Base-by-base conservation (phyloP, 23 tunicate genomes). In the Phallusia fumigata region DNA sequence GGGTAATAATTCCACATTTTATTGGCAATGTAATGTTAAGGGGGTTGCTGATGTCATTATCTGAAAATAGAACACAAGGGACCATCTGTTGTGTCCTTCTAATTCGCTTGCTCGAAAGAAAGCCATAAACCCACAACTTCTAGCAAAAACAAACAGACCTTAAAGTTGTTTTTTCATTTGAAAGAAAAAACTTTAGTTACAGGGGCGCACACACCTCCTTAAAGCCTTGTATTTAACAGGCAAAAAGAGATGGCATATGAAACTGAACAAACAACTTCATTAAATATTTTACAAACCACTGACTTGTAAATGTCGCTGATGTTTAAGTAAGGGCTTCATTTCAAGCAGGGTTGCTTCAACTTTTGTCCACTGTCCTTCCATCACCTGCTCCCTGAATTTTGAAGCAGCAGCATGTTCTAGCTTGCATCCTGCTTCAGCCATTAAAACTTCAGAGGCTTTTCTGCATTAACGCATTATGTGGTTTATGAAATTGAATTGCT, bases 351-450 rank as follows among this genome's bases (percentile, higher is more conserved):
- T 86, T 11, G 88, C 76, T 65, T 86, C 98, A 12, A 86, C 88
- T 65, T 89, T 86, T 52, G 45, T 65, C 98, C 98, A 94, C 24
- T 86, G 81, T 5, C 98, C 98, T 44, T 86, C 86, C 86, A 89
- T 83, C 16, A 89, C 75, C 15, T 89, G 83, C 64, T 86, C 80
- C 35, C 98, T 87, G 51, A 94, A 89, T 36, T 80, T 77, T 32
- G 94, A 52, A 65, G 98, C 91, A 19, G 89, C 90, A 34, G 85
- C 36, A 82, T 94, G 98, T 50, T 94, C 98, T 30, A 90, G 86
- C 16, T 74, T 34, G 76, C 98, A 94, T 15, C 98, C 98, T 40
- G 98, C 83, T 65, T 94, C 98, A 19, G 30, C 31, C 94, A 94
- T 94, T 51, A 94, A 53, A 11, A 80, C 65, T 36, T 94, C 94